Percentiles rank a stretch among this genome's conserved stretches.
phyloP scores from a whole-genome alignment of 64 coral and sea anemone species.

The Porites australiensis region DNA sequence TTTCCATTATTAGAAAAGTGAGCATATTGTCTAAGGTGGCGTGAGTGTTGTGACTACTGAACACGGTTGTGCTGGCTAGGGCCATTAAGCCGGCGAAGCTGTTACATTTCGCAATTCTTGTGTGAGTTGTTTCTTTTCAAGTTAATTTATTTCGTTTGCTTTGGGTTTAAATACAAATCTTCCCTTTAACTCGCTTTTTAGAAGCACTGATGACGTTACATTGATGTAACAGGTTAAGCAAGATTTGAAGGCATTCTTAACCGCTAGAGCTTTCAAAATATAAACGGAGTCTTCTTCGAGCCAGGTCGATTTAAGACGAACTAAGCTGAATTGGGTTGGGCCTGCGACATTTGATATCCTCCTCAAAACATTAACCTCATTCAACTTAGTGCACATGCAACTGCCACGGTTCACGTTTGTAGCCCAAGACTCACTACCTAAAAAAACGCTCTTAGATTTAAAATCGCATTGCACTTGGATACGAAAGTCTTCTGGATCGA shows the following conservation, averaged over 20 bases:
- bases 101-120: background rate
- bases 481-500: background rate
- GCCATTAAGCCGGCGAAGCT: background rate
- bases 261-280: background rate
- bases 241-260: too few relatives aligned
- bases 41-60: background rate
- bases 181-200: background rate
- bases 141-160: background rate
- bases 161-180: background rate
- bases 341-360: too few relatives aligned
- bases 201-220: background rate
- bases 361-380: background rate
- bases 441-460: background rate
- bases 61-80: background rate
- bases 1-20: too few relatives aligned
- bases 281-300: background rate
- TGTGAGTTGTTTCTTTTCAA: constrained; percentile 4
- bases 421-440: background rate
- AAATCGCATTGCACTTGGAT: background rate
- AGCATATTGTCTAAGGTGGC: background rate
- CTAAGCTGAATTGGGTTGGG: too few relatives aligned
- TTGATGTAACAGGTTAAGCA: background rate
- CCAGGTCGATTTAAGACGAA: too few relatives aligned
- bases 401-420: background rate
- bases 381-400: background rate